Percentiles rank a stretch among this genome's conserved stretches.
These are phyloP conservation scores for Temnothorax unifasciatus DNA, from an alignment of 2,888 invertebrate species.

Conservation along the genomic window DNA sequence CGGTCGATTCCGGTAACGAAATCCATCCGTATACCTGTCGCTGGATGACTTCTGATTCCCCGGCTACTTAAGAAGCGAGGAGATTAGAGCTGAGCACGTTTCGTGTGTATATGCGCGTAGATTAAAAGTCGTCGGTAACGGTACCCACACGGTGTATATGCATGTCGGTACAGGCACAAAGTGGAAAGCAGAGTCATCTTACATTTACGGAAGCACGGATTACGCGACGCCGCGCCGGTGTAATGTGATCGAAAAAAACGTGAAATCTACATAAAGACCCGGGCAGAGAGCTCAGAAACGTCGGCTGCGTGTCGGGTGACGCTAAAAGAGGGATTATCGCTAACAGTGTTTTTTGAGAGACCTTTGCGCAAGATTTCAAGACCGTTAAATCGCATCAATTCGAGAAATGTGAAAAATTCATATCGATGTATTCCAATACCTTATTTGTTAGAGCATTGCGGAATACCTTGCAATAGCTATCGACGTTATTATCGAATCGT, in stretches of 20 bases:
- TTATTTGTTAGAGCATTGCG: constrained; percentile 4
- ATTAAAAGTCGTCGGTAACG: constrained; percentile 70
- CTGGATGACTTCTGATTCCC: constrained; percentile 25
- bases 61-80: constrained; percentile 36
- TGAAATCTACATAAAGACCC: constrained; percentile 66
- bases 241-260: constrained; percentile 70
- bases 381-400: constrained; percentile 38
- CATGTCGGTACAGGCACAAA: constrained; percentile 60
- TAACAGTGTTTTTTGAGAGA: constrained; percentile 56
- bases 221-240: constrained; percentile 61
- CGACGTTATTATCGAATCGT: not conserved
- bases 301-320: constrained; percentile 56
- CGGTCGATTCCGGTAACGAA: constrained; percentile 16
- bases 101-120: constrained; percentile 42
- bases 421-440: not conserved
- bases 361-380: constrained; percentile 26
- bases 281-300: constrained; percentile 56
- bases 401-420: not conserved
- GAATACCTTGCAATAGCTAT: not conserved
- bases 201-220: constrained; percentile 74
- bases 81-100: constrained; percentile 24
- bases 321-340: constrained; percentile 54
- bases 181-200: constrained; percentile 70
- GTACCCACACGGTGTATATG: constrained; percentile 56
- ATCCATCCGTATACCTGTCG: constrained; percentile 33